phyloP scores from a whole-genome alignment of 2,113 vertebrate genomes.

The Alexandromys fortis region DNA sequence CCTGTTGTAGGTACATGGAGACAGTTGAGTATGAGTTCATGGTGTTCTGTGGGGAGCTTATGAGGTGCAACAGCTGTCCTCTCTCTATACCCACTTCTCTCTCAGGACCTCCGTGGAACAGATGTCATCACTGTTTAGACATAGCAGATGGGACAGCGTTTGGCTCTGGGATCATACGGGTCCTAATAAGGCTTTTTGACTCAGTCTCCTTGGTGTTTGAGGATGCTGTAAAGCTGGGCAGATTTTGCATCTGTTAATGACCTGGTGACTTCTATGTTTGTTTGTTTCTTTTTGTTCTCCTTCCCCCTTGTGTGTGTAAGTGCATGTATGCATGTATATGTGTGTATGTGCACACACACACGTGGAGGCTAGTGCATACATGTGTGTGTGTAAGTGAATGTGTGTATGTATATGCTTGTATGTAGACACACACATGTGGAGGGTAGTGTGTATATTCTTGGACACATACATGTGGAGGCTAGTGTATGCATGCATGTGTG shows the following conservation, averaged over 20 bases:
- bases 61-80: neutral
- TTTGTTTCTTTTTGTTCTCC: neutral
- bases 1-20: neutral
- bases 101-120: neutral
- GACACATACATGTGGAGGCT: too few relatives aligned
- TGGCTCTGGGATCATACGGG: neutral
- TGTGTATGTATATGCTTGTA: neutral
- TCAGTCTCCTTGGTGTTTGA: neutral
- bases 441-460: too few relatives aligned
- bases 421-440: too few relatives aligned
- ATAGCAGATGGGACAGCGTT: neutral
- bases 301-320: neutral
- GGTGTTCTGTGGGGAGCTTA: neutral
- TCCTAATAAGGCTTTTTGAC: too few relatives aligned
- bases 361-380: too few relatives aligned
- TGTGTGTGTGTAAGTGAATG: neutral
- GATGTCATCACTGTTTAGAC: neutral
- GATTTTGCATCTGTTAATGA: neutral
- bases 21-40: neutral
- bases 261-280: neutral
- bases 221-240: neutral
- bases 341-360: too few relatives aligned
- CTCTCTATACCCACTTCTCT: neutral
- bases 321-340: too few relatives aligned
- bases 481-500: too few relatives aligned